phyloP scores from a whole-genome alignment of 2,888 invertebrate species.

The Zaprionus bogoriensis region DNA sequence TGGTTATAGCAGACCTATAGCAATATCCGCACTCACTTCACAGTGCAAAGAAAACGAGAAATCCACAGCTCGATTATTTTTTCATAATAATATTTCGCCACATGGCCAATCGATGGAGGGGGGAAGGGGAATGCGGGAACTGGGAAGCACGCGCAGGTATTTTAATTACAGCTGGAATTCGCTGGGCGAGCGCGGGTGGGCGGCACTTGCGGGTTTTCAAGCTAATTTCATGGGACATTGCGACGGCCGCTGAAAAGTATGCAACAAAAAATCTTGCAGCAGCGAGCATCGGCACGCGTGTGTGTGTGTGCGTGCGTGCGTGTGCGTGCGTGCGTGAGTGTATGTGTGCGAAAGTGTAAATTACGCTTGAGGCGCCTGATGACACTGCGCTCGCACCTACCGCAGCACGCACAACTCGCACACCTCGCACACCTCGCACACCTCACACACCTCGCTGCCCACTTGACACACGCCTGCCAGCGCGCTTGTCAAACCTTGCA shows the following conservation, averaged over 20 bases:
- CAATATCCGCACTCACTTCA: no score
- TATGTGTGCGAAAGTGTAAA: conserved; percentile 38
- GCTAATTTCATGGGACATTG: conserved; percentile 2
- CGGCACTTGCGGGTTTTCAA: neutral
- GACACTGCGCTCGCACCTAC: conserved; percentile 26
- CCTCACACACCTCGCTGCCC: neutral
- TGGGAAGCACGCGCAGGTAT: neutral
- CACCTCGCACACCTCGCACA: neutral
- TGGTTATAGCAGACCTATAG: no score
- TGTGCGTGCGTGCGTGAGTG: neutral
- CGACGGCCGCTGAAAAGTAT: conserved; percentile 25
- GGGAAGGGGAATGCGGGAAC: no score
- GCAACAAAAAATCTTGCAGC: conserved; percentile 28
- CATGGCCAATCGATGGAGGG: no score
- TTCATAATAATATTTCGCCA: no score
- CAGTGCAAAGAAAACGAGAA: no score
- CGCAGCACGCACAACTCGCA: no score
- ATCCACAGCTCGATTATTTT: no score
- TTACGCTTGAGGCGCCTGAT: conserved; percentile 31
- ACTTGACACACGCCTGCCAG: neutral
- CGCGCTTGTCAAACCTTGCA: conserved; percentile 52
- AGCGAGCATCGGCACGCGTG: neutral
- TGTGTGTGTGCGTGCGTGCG: conserved; percentile 2
- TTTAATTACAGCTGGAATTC: neutral
- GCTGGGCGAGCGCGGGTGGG: no score